Evolutionary conservation across 2,888 invertebrate species (phyloP), one percentile per base, ranked within the genome.

Genomic region (Marasmarcha lunaedactyla): DNA sequence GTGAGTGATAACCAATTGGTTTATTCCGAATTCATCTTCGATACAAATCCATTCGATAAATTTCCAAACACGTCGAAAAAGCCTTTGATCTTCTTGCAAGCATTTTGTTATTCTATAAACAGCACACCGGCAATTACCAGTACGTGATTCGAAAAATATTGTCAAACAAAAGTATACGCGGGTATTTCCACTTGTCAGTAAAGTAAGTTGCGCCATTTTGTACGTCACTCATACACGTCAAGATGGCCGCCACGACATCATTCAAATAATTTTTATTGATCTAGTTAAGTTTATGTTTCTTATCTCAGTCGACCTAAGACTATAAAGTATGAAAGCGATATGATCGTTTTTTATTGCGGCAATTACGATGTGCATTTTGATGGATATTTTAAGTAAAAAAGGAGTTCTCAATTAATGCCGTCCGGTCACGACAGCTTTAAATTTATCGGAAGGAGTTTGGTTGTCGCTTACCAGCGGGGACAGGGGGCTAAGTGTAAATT

Each of bases 321-420:
- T 39, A 45, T 45, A 45, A 45, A 45, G 36, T 35, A 45, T 11
- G 9, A 34, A 30, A n/a, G 40, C 41, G 45, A 45, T 45, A 45
- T 43, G 40, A 45, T 43, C 48, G 39, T 45, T 52, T 64, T 71
- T 71, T 71, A 70, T 65, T 58, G 62, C 61, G 53, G 65, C 60
- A 59, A 73, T 78, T 74, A 77, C 63, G 63, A 72, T 71, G 74
- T 76, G 76, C 74, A 74, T 71, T 72, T 76, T 71, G 76, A 77
- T 71, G 73, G 64, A 70, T 70, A 67, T 68, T 65, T 61, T 48
- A 51, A 49, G 52, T 60, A 59, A 70, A 69, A 72, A 72, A 57
- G 52, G 55, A 61, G 55, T 49, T 59, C 52, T 63, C 67, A 71
- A 76, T 77, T 76, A 77, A 77, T 73, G 73, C 60, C 63, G 61